A percentile compares a stretch with the other conserved stretches of the same genome.
Evolutionary conservation across 2,113 vertebrate genomes (phyloP).

Genomic region (Erythrocercus mccallii): DNA sequence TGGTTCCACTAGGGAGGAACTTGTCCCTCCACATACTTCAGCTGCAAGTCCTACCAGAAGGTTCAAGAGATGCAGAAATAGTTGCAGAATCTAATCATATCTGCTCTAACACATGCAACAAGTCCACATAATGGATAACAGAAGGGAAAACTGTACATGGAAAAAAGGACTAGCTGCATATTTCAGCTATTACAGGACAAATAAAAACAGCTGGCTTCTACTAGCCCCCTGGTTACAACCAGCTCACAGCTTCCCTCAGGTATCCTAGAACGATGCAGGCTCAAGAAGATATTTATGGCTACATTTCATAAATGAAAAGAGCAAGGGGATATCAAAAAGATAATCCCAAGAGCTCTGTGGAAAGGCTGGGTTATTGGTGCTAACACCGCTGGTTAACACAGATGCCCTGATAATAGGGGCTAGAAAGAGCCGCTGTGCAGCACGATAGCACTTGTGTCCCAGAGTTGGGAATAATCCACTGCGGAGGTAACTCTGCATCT

Average conservation of each 20-base stretch:
- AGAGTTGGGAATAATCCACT: not conserved
- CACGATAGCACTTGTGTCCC: fast-evolving
- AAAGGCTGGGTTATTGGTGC: not conserved
- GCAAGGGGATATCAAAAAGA: not conserved
- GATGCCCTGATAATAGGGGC: not conserved
- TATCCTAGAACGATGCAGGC: not conserved
- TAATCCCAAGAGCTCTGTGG: not conserved
- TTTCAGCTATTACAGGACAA: conserved; percentile 12
- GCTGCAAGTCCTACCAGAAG: not conserved
- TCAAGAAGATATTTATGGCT: not conserved
- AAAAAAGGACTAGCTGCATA: not conserved
- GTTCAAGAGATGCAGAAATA: not conserved
- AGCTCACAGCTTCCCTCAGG: not conserved
- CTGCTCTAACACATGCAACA: not conserved
- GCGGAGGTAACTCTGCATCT: not conserved
- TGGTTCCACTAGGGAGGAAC: not conserved
- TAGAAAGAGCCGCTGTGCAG: fast-evolving
- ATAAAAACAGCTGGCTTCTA: conserved; percentile 12
- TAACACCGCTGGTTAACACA: not conserved
- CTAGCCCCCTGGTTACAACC: not conserved
- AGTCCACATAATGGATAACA: not conserved
- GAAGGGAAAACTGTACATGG: not conserved
- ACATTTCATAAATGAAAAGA: not conserved
- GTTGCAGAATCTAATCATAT: not conserved
- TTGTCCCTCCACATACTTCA: not conserved